Conservation (phyloP, 1,140 invertebrate genomes). For the Samia ricini region DNA sequence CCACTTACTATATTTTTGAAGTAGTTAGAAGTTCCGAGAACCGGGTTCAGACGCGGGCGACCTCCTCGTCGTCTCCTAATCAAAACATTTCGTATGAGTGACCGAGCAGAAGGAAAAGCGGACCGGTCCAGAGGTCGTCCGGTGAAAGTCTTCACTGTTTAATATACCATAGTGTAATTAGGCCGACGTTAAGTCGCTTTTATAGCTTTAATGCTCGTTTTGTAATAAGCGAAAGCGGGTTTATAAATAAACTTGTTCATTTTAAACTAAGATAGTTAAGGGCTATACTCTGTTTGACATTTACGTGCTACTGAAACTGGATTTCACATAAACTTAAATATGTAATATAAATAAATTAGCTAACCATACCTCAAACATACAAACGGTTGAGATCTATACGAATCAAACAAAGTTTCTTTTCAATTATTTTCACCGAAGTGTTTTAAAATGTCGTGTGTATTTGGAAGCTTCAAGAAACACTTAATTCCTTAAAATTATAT, state of each 20-base stretch:
- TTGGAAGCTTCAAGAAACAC: no score
- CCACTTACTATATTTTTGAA: background rate
- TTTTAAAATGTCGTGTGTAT: no score
- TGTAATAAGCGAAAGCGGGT: background rate
- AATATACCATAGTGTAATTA: slow-evolving; percentile 6
- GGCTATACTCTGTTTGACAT: no score
- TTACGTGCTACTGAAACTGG: background rate
- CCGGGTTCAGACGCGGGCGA: background rate
- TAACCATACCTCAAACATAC: background rate
- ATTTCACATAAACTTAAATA: background rate
- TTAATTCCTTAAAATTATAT: background rate
- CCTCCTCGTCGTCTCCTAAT: background rate
- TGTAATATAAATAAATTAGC: background rate
- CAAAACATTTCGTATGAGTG: background rate
- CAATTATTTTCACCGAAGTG: no score
- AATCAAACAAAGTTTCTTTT: background rate
- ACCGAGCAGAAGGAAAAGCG: background rate
- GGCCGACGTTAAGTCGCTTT: background rate
- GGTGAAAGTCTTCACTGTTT: slow-evolving; percentile 7
- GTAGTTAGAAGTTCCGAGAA: background rate
- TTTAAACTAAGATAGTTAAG: no score
- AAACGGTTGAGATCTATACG: background rate
- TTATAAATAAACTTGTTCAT: background rate
- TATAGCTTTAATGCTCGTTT: background rate
- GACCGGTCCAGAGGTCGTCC: background rate